phyloP scores from a whole-genome alignment of 2,888 invertebrate genomes.

The Cerceris rybyensis region DNA sequence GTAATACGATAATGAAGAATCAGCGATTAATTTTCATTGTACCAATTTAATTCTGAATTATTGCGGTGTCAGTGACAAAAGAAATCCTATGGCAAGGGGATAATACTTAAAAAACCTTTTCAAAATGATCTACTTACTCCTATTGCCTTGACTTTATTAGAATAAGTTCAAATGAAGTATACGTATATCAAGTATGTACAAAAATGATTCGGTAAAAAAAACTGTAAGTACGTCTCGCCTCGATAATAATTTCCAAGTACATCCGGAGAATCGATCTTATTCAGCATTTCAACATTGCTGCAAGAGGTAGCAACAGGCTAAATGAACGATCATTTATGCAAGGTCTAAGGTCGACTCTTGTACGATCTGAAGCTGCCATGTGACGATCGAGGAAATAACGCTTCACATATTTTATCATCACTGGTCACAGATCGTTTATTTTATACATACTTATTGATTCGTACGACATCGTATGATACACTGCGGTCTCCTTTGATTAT shows the following conservation, averaged over 20 bases:
- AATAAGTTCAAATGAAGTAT: too few relatives aligned
- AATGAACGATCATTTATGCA: background rate
- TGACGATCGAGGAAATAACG: constrained; percentile 41
- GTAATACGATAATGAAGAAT: too few relatives aligned
- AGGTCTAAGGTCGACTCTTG: constrained; percentile 39
- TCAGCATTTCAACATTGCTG: constrained; percentile 8
- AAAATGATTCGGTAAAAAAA: too few relatives aligned
- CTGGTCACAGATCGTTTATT: background rate
- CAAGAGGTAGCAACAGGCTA: constrained; percentile 15
- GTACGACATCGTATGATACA: background rate
- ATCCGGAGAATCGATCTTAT: constrained; percentile 2
- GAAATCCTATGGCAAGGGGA: too few relatives aligned
- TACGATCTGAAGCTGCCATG: constrained; percentile 29
- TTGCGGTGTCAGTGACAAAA: too few relatives aligned
- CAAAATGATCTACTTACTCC: too few relatives aligned
- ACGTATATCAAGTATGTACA: too few relatives aligned
- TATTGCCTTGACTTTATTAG: too few relatives aligned
- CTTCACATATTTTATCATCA: constrained; percentile 20
- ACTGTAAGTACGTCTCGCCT: too few relatives aligned
- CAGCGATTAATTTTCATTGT: too few relatives aligned
- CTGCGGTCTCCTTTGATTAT: background rate
- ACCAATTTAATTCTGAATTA: too few relatives aligned
- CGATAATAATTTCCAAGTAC: background rate
- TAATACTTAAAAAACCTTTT: too few relatives aligned
- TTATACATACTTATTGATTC: background rate